A percentile compares a stretch with the other conserved stretches of the same genome.
Evolutionary conservation across 1,140 invertebrate species (phyloP).

Genomic region (Drosophila ananassae): DNA sequence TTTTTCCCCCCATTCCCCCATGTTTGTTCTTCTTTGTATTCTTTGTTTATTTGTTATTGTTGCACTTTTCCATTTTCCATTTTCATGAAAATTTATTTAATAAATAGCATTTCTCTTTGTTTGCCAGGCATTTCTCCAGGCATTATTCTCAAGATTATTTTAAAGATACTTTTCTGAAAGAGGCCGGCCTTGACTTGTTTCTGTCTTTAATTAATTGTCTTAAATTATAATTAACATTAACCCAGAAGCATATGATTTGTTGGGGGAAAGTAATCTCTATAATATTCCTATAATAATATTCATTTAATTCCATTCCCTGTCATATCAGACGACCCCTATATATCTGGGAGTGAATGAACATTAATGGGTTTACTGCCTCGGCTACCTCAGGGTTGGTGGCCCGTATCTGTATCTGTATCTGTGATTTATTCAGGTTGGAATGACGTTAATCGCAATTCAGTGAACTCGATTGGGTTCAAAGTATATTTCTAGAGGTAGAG

Average conservation of each 20-base stretch:
- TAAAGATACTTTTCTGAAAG: neutral
- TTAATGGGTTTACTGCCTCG: slow-evolving; percentile 50
- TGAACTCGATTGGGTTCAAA: slow-evolving; percentile 41
- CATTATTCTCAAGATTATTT: slow-evolving; percentile 1
- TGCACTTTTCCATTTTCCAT: slow-evolving; percentile 14
- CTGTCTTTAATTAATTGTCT: slow-evolving; percentile 15
- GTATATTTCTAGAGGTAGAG: neutral
- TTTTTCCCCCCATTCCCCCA: too few species aligned
- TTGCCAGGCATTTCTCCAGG: slow-evolving; percentile 28
- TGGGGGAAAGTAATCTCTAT: too few species aligned
- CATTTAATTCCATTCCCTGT: too few species aligned
- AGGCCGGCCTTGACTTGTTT: neutral
- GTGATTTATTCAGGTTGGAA: slow-evolving; percentile 50
- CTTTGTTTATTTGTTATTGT: slow-evolving; percentile 11
- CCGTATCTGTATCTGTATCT: neutral
- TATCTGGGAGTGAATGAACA: slow-evolving; percentile 32
- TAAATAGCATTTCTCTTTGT: slow-evolving; percentile 36
- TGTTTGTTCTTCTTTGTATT: neutral
- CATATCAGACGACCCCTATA: too few species aligned
- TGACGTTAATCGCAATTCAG: slow-evolving; percentile 41
- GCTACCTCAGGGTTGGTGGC: neutral
- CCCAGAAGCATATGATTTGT: slow-evolving; percentile 29
- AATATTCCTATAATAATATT: too few species aligned
- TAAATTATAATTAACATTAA: slow-evolving; percentile 4
- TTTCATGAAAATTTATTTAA: slow-evolving; percentile 22